These are phyloP conservation scores for Hemichromis elongatus DNA, from an alignment of 2,113 vertebrate species.

Conservation along the genomic window DNA sequence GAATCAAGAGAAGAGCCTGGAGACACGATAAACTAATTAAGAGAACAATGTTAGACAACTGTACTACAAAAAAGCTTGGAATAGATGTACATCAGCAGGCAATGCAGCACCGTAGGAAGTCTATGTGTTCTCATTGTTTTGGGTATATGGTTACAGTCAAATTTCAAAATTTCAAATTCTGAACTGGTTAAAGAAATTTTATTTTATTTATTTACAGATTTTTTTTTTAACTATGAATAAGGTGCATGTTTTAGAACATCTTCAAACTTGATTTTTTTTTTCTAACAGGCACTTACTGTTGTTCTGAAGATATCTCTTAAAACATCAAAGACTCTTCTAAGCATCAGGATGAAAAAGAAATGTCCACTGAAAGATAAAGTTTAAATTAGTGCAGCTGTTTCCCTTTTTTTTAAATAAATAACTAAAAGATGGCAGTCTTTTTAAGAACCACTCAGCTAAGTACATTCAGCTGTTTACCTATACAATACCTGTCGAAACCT, in stretches of 20 bases:
- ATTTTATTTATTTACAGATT: too few relatives aligned
- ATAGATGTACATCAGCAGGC: neutral
- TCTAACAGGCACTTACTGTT: neutral
- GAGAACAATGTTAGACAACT: neutral
- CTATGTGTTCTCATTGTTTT: neutral
- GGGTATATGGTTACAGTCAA: neutral
- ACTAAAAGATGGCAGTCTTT: neutral
- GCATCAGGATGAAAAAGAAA: neutral
- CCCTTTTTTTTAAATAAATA: neutral
- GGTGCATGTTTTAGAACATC: neutral
- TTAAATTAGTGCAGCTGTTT: neutral
- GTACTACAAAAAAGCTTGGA: neutral
- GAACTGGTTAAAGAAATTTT: neutral
- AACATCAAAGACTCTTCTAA: neutral
- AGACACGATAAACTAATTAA: neutral
- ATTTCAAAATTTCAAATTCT: neutral
- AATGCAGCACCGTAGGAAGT: neutral
- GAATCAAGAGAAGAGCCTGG: neutral
- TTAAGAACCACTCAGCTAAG: neutral
- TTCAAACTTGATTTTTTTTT: neutral
- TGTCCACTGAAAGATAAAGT: neutral
- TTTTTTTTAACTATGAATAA: fast-evolving
- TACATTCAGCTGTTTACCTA: neutral
- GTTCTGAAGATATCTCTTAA: neutral
- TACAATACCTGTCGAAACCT: neutral